These are phyloP conservation scores for Mesoligia furuncula DNA, from an alignment of 2,888 invertebrate species.

Conservation along the genomic window DNA sequence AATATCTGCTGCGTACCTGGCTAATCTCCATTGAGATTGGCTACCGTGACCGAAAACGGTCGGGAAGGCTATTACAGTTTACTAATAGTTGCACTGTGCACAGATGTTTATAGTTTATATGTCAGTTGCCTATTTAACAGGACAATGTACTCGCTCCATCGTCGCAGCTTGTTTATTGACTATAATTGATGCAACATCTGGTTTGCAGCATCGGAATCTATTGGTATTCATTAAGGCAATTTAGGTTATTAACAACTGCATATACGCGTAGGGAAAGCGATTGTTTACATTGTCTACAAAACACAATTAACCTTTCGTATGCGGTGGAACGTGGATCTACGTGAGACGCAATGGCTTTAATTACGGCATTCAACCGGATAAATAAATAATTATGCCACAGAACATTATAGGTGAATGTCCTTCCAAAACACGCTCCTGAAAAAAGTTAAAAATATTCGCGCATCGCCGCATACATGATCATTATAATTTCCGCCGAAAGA, in stretches of 20 bases:
- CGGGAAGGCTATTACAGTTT: too few species aligned
- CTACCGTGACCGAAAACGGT: too few species aligned
- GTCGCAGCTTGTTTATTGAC: conserved; percentile 46
- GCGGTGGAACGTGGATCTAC: too few species aligned
- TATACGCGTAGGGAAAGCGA: not conserved
- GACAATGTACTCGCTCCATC: conserved; percentile 35
- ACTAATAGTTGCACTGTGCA: too few species aligned
- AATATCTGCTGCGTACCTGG: too few species aligned
- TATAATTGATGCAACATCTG: conserved; percentile 60
- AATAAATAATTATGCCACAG: not conserved
- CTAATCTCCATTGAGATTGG: too few species aligned
- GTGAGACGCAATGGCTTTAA: too few species aligned
- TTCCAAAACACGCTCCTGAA: not conserved
- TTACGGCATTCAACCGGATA: too few species aligned
- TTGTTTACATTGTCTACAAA: not conserved
- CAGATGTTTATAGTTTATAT: conserved; percentile 3
- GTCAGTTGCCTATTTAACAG: conserved; percentile 7
- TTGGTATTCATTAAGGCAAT: conserved; percentile 59
- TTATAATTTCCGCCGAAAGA: not conserved
- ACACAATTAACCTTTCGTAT: too few species aligned
- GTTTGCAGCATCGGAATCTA: conserved; percentile 48
- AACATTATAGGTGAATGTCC: not conserved
- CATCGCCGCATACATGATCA: not conserved
- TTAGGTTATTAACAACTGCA: conserved; percentile 43
- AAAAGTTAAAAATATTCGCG: not conserved